Evolutionary conservation across 2,113 vertebrate species (phyloP).

Genomic region (Pao palembangensis): DNA sequence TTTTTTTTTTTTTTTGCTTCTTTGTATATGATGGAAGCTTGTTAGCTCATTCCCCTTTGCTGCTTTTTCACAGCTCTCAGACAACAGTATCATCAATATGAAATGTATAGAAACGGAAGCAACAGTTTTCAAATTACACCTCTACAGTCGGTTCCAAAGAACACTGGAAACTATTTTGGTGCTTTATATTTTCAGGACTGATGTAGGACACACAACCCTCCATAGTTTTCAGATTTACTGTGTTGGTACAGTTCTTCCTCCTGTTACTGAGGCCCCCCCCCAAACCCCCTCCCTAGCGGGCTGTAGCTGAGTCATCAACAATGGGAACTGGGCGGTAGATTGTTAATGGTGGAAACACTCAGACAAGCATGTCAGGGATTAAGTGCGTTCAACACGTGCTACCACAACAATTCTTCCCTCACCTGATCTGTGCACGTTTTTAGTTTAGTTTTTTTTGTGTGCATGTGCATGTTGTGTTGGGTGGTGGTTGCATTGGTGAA

Average conservation of each 20-base stretch:
- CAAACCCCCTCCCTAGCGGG: too few relatives aligned
- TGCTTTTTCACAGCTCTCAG: too few relatives aligned
- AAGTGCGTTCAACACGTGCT: conserved; percentile 36
- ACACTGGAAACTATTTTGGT: conserved; percentile 23
- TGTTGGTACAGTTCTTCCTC: too few relatives aligned
- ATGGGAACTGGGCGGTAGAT: conserved; percentile 27
- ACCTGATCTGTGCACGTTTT: background rate
- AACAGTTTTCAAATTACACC: too few relatives aligned
- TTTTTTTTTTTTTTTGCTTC: background rate
- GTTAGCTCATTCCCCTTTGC: background rate
- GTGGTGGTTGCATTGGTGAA: background rate
- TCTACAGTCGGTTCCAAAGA: conserved; percentile 20
- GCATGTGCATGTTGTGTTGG: background rate
- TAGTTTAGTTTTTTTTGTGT: conserved; percentile 14
- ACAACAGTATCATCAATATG: too few relatives aligned
- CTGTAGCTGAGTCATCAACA: conserved; percentile 53
- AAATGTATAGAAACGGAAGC: too few relatives aligned
- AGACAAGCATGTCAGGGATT: conserved; percentile 21
- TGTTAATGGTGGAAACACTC: conserved; percentile 3
- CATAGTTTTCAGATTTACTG: too few relatives aligned
- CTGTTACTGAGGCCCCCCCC: too few relatives aligned
- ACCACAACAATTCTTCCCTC: conserved; percentile 2
- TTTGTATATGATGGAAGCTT: conserved; percentile 5
- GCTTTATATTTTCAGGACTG: background rate
- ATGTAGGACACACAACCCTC: conserved; percentile 13